Percentiles rank a stretch among this genome's conserved stretches.
Conservation (phyloP, 2,113 vertebrate genomes). For the Piaya cayana region DNA sequence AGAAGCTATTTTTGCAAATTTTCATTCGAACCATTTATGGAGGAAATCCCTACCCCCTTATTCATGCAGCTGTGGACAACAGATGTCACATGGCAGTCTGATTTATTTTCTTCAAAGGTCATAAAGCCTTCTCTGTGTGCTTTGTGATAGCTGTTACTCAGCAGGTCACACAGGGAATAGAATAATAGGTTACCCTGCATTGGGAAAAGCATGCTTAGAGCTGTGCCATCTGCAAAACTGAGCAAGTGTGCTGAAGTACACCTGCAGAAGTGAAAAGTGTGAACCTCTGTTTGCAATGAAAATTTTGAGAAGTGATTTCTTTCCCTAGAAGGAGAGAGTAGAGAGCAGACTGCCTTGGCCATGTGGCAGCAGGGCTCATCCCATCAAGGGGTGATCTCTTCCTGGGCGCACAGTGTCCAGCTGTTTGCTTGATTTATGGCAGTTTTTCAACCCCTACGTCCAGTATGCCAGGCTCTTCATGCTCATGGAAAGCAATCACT, state of each 20-base stretch:
- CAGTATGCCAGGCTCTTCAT: not conserved
- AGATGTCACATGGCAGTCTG: not conserved
- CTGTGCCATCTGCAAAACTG: not conserved
- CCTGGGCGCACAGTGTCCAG: not conserved
- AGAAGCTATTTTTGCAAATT: not conserved
- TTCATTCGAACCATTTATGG: not conserved
- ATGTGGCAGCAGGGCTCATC: not conserved
- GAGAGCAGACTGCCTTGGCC: not conserved
- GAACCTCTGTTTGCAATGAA: not conserved
- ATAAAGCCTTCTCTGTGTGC: not conserved
- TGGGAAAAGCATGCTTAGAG: not conserved
- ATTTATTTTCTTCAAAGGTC: not conserved
- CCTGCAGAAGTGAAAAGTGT: not conserved
- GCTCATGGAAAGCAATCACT: not conserved
- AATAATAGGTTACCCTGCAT: not conserved
- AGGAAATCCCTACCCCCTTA: not conserved
- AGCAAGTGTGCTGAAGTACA: not conserved
- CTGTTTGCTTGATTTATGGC: not conserved
- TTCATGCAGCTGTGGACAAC: not conserved
- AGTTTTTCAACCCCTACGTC: not conserved
- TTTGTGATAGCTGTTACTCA: not conserved
- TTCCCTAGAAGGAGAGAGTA: not conserved
- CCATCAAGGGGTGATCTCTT: rapidly evolving
- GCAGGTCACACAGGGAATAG: not conserved
- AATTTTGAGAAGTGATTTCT: not conserved